These are phyloP conservation scores for Cladorhizidae sp. DNA, from an alignment of 37 sponge, comb jelly and placozoan species.

Conservation along the genomic window DNA sequence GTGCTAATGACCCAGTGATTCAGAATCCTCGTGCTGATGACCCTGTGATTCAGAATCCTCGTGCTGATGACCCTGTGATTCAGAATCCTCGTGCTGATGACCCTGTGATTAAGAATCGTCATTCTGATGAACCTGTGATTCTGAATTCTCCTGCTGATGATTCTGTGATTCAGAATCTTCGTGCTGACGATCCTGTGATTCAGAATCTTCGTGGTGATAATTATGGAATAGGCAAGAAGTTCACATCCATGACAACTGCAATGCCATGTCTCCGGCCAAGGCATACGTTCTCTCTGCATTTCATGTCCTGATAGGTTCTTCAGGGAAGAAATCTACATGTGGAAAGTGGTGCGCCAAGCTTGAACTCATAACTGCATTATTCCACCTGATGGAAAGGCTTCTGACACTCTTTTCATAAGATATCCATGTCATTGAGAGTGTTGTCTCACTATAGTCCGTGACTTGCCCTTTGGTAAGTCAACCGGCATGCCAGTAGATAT, in stretches of 20 bases:
- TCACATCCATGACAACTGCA: neutral
- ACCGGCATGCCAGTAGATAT: neutral
- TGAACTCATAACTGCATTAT: neutral
- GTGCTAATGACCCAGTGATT: too few species aligned
- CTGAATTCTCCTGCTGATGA: too few species aligned
- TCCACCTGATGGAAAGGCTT: conserved; percentile 3
- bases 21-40: too few species aligned
- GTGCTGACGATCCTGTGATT: neutral
- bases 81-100: too few species aligned
- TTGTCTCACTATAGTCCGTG: neutral
- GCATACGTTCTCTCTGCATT: conserved; percentile 1
- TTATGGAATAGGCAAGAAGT: conserved; percentile 3
- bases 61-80: too few species aligned
- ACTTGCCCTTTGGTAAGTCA: neutral
- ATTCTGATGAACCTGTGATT: too few species aligned
- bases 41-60: too few species aligned
- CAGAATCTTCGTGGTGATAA: neutral
- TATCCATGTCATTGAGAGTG: neutral
- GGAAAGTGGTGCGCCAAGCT: neutral
- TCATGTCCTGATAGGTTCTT: neutral
- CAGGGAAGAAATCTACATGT: conserved; percentile 2
- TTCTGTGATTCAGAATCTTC: neutral
- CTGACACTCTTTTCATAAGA: conserved; percentile 1
- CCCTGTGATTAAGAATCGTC: too few species aligned
- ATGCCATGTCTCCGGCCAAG: neutral